Evolutionary conservation across 2,797 vertebrate genomes (phyloP).

Genomic region (Sebastes matsubarae): DNA sequence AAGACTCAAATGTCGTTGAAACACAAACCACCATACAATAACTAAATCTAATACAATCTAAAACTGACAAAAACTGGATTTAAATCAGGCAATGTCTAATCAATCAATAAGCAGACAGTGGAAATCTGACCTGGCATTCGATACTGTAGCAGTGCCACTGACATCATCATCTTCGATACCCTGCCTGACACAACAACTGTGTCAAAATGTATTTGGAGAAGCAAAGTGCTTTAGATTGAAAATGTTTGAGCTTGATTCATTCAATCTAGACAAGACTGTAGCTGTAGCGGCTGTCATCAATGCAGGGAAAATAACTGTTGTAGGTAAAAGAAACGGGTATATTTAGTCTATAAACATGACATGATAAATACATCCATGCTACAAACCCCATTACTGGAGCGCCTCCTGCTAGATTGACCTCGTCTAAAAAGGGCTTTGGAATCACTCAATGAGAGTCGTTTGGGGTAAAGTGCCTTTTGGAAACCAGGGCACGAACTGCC

Average conservation of each 20-base stretch:
- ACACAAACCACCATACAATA: background rate
- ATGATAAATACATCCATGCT: background rate
- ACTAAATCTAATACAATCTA: background rate
- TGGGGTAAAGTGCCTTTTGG: background rate
- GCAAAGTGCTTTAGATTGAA: background rate
- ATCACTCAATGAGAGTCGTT: constrained; percentile 10
- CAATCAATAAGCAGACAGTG: background rate
- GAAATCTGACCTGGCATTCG: background rate
- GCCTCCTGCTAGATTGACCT: background rate
- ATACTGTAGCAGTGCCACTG: background rate
- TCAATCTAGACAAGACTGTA: too few relatives aligned
- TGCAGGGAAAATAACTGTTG: background rate
- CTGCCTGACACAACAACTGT: background rate
- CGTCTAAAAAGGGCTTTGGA: background rate
- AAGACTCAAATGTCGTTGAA: background rate
- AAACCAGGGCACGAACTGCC: background rate
- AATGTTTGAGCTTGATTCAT: background rate
- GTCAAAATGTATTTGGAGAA: background rate
- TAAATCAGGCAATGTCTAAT: background rate
- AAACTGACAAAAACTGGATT: background rate
- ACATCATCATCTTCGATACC: background rate
- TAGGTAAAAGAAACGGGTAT: background rate
- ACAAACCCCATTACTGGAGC: background rate
- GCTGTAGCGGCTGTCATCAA: background rate
- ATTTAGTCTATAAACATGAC: background rate